A percentile compares a stretch with the other conserved stretches of the same genome.
Evolutionary conservation across 1,140 invertebrate species (phyloP).

Genomic region (Musca vetustissima): DNA sequence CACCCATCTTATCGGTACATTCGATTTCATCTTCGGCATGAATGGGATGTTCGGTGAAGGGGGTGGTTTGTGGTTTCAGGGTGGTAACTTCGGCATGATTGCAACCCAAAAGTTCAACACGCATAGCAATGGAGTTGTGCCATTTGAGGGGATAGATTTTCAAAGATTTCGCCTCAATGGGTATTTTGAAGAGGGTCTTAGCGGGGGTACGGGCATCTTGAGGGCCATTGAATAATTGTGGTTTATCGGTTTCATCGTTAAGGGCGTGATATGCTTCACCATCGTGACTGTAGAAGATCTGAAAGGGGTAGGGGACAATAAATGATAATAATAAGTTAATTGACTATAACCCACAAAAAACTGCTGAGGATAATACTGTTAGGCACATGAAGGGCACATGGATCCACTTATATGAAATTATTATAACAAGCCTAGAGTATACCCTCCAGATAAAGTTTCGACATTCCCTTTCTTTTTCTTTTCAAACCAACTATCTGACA

Average conservation of each 20-base stretch:
- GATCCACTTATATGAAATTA: too few relatives aligned
- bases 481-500: too few relatives aligned
- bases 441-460: background rate
- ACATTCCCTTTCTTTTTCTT: too few relatives aligned
- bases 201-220: conserved; percentile 62
- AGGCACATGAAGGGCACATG: too few relatives aligned
- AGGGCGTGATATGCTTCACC: conserved; percentile 62
- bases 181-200: conserved; percentile 66
- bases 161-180: conserved; percentile 72
- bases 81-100: conserved; percentile 32
- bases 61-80: conserved; percentile 1
- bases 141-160: conserved; percentile 74
- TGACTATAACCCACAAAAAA: too few relatives aligned
- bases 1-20: conserved; percentile 68
- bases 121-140: conserved; percentile 72
- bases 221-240: conserved; percentile 72
- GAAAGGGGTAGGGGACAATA: too few relatives aligned
- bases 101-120: conserved; percentile 77
- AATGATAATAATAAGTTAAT: too few relatives aligned
- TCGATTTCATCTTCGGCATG: conserved; percentile 30
- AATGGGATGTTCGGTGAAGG: conserved; percentile 38
- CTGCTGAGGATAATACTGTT: too few relatives aligned
- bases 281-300: conserved; percentile 69
- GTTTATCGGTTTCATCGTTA: conserved; percentile 43
- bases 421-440: too few relatives aligned